Conservation (phyloP, 2,797 vertebrate species). For the Lithobates pipiens region DNA sequence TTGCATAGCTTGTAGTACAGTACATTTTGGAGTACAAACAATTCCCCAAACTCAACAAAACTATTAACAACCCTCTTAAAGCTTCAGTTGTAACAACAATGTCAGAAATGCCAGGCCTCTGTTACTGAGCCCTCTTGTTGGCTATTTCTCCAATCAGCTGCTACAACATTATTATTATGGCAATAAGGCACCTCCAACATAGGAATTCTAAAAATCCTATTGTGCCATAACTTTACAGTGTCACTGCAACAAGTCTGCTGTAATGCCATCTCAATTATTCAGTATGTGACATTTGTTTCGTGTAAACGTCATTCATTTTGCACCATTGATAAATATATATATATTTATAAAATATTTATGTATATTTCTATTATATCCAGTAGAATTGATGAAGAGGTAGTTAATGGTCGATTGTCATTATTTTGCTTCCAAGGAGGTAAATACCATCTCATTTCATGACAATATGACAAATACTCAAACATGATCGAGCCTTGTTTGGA, state of each 20-base stretch:
- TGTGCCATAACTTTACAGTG: constrained; percentile 51
- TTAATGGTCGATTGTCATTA: not conserved
- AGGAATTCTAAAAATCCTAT: constrained; percentile 37
- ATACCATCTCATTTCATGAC: not conserved
- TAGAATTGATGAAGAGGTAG: constrained; percentile 3
- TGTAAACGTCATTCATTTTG: constrained; percentile 44
- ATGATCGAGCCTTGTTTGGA: too few relatives aligned
- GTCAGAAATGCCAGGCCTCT: constrained; percentile 13
- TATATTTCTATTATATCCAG: constrained; percentile 27
- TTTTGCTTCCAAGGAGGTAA: not conserved
- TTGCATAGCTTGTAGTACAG: constrained; percentile 28
- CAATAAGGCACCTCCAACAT: constrained; percentile 57
- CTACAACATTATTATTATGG: constrained; percentile 53
- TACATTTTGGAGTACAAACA: constrained; percentile 36
- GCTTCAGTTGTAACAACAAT: not conserved
- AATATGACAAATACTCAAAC: too few relatives aligned
- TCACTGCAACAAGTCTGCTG: constrained; percentile 15
- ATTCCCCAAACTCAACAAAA: constrained; percentile 13
- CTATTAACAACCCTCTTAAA: not conserved
- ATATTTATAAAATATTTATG: constrained; percentile 49
- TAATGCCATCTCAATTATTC: constrained; percentile 43
- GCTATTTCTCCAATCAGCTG: constrained; percentile 47
- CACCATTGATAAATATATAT: constrained; percentile 33
- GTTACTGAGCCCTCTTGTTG: constrained; percentile 7
- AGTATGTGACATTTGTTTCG: constrained; percentile 34